phyloP scores from a whole-genome alignment of 2,888 invertebrate species.

The Clepsis dumicolana region DNA sequence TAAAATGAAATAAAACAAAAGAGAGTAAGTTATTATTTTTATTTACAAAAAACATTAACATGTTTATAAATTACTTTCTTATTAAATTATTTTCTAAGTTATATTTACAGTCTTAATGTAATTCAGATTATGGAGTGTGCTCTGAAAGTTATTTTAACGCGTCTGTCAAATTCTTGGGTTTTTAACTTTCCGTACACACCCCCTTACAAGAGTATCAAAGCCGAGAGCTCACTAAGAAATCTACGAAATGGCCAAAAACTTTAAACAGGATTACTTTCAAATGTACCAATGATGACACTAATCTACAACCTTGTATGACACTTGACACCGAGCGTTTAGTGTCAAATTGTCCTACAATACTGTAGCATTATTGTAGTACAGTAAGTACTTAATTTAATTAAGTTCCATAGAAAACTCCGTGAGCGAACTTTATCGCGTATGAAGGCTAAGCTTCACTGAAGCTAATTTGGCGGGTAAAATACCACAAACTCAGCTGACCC shows the following conservation, averaged over 20 bases:
- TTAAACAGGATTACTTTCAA: not conserved
- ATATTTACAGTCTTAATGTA: slow-evolving; percentile 82
- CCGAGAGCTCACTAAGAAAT: slow-evolving; percentile 11
- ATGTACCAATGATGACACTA: not conserved
- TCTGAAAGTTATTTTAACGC: slow-evolving; percentile 21
- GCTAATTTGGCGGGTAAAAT: slow-evolving; percentile 58
- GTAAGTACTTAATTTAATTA: not conserved
- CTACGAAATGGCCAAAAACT: slow-evolving; percentile 13
- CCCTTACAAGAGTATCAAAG: slow-evolving; percentile 10
- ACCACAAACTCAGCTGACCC: slow-evolving; percentile 27
- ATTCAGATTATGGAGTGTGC: slow-evolving; percentile 23
- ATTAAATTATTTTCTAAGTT: slow-evolving; percentile 78
- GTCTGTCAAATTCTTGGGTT: slow-evolving; percentile 4
- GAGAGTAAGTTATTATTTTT: slow-evolving; percentile 61
- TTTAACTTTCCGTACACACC: slow-evolving; percentile 29
- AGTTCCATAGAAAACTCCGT: slow-evolving; percentile 30
- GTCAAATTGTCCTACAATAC: slow-evolving; percentile 20
- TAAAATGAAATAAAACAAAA: slow-evolving; percentile 40
- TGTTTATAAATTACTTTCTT: slow-evolving; percentile 80
- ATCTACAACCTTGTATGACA: slow-evolving; percentile 9
- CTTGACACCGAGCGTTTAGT: slow-evolving; percentile 31
- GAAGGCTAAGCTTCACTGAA: slow-evolving; percentile 69
- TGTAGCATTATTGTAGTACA: not conserved
- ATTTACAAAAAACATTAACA: slow-evolving; percentile 78
- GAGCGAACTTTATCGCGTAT: slow-evolving; percentile 39